phyloP scores from a whole-genome alignment of 2,888 invertebrate genomes.

The Melinaea menophilus region DNA sequence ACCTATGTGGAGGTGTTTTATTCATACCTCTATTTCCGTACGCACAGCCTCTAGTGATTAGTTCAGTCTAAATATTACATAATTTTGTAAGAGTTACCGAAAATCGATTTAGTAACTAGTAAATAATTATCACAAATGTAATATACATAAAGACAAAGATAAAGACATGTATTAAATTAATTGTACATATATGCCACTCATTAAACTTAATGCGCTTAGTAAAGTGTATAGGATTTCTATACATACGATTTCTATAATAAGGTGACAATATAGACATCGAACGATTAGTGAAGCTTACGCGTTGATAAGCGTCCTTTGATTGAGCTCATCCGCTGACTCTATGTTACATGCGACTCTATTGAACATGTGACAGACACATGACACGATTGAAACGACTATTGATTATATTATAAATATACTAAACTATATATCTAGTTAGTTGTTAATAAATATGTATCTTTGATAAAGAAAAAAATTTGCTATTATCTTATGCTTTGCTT shows the following conservation, averaged over 20 bases:
- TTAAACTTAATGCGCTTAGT: neutral
- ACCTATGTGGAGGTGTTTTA: conserved; percentile 17
- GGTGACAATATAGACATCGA: conserved; percentile 33
- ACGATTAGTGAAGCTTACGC: conserved; percentile 42
- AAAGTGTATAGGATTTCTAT: neutral
- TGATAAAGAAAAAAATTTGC: too few relatives aligned
- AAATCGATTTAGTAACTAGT: too few relatives aligned
- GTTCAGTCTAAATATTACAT: conserved; percentile 12
- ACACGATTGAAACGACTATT: conserved; percentile 11
- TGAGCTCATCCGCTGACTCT: conserved; percentile 36
- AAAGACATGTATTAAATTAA: neutral
- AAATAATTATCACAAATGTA: neutral
- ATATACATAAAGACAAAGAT: too few relatives aligned
- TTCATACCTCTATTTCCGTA: conserved; percentile 26
- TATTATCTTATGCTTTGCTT: too few relatives aligned
- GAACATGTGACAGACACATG: conserved; percentile 7
- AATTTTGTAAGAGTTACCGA: neutral
- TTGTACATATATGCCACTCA: neutral
- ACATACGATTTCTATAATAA: conserved; percentile 1
- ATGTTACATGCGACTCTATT: conserved; percentile 31
- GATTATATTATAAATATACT: too few relatives aligned
- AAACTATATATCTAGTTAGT: too few relatives aligned
- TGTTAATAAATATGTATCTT: too few relatives aligned
- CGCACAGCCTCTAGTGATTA: conserved; percentile 22
- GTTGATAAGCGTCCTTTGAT: conserved; percentile 44